These are phyloP conservation scores for Anhinga anhinga DNA, from an alignment of 2,113 vertebrate species.

Conservation along the genomic window DNA sequence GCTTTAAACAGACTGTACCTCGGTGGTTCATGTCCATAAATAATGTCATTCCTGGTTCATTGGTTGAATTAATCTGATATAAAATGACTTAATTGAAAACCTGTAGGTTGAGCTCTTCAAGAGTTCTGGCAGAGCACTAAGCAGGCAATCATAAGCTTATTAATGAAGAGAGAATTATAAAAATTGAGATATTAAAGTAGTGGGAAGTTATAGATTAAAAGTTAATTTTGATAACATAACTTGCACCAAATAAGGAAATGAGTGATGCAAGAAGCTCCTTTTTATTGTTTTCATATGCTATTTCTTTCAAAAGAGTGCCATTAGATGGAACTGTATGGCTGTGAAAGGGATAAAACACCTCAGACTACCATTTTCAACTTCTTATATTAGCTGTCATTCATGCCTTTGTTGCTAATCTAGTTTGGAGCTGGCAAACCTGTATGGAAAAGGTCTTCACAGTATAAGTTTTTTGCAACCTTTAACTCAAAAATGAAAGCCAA, in stretches of 20 bases:
- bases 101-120: conserved; percentile 33
- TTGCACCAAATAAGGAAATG: conserved; percentile 6
- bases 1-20: conserved; percentile 14
- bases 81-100: conserved; percentile 62
- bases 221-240: conserved; percentile 1
- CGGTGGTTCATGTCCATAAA: conserved; percentile 28
- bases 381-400: neutral
- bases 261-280: neutral
- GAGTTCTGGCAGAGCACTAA: conserved; percentile 33
- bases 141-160: neutral
- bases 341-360: neutral
- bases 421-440: neutral
- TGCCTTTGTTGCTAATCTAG: neutral
- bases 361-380: neutral
- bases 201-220: neutral
- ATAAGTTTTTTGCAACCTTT: neutral
- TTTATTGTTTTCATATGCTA: neutral
- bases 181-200: conserved; percentile 43
- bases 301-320: neutral
- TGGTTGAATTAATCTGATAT: conserved; percentile 50
- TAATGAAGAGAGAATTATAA: conserved; percentile 24
- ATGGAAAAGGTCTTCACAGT: neutral
- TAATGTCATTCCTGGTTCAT: conserved; percentile 46
- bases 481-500: neutral
- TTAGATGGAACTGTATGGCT: neutral